Percentiles rank a stretch among this genome's conserved stretches.
phyloP scores from a whole-genome alignment of 2,888 invertebrate species.

The Diogma glabrata region DNA sequence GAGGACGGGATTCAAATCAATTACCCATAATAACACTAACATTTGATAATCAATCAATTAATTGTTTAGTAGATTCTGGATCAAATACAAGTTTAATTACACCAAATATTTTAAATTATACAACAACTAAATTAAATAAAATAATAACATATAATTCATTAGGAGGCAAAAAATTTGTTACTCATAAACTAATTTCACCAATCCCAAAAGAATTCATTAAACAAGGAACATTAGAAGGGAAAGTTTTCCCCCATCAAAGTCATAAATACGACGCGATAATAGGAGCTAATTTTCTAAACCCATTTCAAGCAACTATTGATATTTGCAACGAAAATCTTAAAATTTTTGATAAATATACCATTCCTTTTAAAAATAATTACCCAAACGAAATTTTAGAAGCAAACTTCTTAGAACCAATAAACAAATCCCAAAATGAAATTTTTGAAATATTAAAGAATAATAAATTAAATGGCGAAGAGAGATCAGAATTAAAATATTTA shows the following conservation, averaged over 20 bases:
- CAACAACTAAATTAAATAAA: not conserved
- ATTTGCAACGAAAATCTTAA: too few relatives aligned
- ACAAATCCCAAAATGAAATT: too few relatives aligned
- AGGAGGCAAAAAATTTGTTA: not conserved
- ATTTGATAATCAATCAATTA: not conserved
- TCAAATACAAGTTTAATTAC: not conserved
- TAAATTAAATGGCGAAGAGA: too few relatives aligned
- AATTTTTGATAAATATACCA: too few relatives aligned
- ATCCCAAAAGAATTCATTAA: not conserved
- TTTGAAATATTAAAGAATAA: too few relatives aligned
- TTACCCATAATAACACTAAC: not conserved
- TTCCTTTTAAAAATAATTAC: too few relatives aligned
- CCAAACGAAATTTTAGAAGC: too few relatives aligned
- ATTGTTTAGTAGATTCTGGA: not conserved
- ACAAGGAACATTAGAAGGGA: not conserved
- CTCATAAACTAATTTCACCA: not conserved
- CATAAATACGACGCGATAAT: not conserved
- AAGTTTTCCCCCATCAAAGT: not conserved
- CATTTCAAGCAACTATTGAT: not conserved
- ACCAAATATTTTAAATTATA: not conserved
- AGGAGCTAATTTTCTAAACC: not conserved
- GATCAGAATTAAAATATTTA: too few relatives aligned
- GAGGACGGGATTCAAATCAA: not conserved
- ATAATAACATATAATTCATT: not conserved
- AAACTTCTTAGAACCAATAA: too few relatives aligned